phyloP scores from a whole-genome alignment of 2,888 invertebrate species.

The Rutpela maculata region DNA sequence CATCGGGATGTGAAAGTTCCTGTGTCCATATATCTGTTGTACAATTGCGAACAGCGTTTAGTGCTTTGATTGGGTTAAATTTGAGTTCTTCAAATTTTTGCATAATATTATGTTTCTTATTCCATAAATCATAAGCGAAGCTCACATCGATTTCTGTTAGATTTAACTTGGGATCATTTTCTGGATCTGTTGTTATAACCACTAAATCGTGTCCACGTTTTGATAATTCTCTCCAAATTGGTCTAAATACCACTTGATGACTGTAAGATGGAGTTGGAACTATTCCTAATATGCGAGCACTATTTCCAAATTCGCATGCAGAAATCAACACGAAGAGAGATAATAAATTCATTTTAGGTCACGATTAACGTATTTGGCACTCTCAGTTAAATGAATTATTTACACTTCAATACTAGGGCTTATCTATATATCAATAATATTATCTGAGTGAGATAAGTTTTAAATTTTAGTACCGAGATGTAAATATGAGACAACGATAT shows the following conservation, averaged over 20 bases:
- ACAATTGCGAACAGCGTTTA: slow-evolving; percentile 8
- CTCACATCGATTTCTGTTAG: slow-evolving; percentile 57
- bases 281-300: slow-evolving; percentile 56
- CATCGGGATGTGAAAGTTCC: slow-evolving; percentile 53
- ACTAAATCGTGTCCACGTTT: slow-evolving; percentile 60
- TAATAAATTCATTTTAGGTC: neutral
- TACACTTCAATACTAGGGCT: neutral
- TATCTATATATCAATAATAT: neutral
- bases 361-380: neutral
- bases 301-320: neutral
- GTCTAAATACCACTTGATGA: slow-evolving; percentile 61
- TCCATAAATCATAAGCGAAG: slow-evolving; percentile 35
- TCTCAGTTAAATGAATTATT: neutral
- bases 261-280: slow-evolving; percentile 59
- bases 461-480: neutral
- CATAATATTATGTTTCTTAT: neutral
- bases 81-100: slow-evolving; percentile 10
- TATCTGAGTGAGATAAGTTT: neutral
- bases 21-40: slow-evolving; percentile 43
- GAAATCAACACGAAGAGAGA: neutral
- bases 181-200: slow-evolving; percentile 58
- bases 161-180: slow-evolving; percentile 67
- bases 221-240: slow-evolving; percentile 60
- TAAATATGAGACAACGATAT: too few species aligned
- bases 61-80: slow-evolving; percentile 21